These are phyloP conservation scores for Machimus rusticus DNA, from an alignment of 2,888 invertebrate genomes.

Conservation along the genomic window DNA sequence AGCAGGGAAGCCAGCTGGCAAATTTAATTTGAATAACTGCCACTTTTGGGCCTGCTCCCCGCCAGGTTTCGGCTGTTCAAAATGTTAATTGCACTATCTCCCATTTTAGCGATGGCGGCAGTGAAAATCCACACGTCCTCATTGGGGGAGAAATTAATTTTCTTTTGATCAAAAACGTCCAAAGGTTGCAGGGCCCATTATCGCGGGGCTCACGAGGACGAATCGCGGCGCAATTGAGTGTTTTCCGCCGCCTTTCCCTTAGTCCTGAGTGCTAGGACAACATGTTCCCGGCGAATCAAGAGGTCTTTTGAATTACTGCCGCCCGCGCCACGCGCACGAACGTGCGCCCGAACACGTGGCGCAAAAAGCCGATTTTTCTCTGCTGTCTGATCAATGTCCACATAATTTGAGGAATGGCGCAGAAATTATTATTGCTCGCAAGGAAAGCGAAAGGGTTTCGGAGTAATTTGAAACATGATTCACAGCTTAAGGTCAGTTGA, in stretches of 20 bases:
- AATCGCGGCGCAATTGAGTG: not conserved
- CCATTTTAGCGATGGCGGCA: not conserved
- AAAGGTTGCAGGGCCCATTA: not conserved
- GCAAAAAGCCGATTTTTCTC: not conserved
- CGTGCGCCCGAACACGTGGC: not conserved
- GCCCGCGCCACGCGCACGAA: not conserved
- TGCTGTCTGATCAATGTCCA: not conserved
- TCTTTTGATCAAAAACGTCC: not conserved
- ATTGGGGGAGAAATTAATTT: not conserved
- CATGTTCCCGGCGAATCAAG: not conserved
- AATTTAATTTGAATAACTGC: not conserved
- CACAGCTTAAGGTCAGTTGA: not conserved
- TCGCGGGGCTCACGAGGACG: not conserved
- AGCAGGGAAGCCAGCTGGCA: not conserved
- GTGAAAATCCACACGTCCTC: not conserved
- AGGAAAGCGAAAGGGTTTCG: not conserved
- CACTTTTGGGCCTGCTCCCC: not conserved
- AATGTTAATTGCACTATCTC: not conserved
- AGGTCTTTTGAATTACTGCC: not conserved
- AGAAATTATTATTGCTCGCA: not conserved
- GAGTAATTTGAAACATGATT: not conserved
- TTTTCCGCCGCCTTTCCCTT: not conserved
- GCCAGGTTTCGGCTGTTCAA: not conserved
- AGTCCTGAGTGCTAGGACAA: not conserved
- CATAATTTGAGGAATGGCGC: not conserved